Evolutionary conservation across 2,797 vertebrate species (phyloP).

Genomic region (Poeciliopsis turneri): DNA sequence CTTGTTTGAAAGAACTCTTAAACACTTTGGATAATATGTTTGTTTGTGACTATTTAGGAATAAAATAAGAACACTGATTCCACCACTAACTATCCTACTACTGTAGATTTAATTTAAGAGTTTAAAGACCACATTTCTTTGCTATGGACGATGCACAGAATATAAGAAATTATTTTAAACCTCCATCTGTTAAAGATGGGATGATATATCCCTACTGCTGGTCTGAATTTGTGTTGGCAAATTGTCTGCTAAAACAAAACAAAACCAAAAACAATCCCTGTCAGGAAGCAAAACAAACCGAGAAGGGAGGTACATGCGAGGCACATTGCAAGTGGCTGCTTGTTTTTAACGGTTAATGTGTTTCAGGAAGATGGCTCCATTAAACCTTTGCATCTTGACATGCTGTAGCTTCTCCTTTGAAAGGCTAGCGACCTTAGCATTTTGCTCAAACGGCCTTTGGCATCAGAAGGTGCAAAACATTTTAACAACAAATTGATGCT

Average conservation of each 20-base stretch:
- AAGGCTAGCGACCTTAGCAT: conserved; percentile 66
- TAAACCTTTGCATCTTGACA: conserved; percentile 63
- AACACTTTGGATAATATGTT: conserved; percentile 7
- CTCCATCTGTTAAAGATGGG: neutral
- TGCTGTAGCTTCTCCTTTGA: conserved; percentile 42
- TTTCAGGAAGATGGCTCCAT: conserved; percentile 56
- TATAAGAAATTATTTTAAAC: neutral
- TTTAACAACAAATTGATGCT: conserved; percentile 68
- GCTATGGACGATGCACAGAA: neutral
- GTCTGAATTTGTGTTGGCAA: conserved; percentile 14
- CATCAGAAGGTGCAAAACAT: conserved; percentile 65
- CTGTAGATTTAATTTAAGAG: neutral
- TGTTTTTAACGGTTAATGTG: conserved; percentile 64
- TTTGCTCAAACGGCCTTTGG: conserved; percentile 66
- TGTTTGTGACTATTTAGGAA: neutral
- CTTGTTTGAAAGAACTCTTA: conserved; percentile 1
- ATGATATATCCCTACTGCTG: neutral
- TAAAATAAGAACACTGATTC: conserved; percentile 18
- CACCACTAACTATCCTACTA: neutral
- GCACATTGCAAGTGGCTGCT: conserved; percentile 52
- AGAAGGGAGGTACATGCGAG: conserved; percentile 23
- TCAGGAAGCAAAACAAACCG: conserved; percentile 37
- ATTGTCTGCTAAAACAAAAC: conserved; percentile 32
- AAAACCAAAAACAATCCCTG: conserved; percentile 21
- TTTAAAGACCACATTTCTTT: neutral